These are phyloP conservation scores for Centruroides sculpturatus DNA, from an alignment of 1,140 invertebrate species.

Conservation along the genomic window DNA sequence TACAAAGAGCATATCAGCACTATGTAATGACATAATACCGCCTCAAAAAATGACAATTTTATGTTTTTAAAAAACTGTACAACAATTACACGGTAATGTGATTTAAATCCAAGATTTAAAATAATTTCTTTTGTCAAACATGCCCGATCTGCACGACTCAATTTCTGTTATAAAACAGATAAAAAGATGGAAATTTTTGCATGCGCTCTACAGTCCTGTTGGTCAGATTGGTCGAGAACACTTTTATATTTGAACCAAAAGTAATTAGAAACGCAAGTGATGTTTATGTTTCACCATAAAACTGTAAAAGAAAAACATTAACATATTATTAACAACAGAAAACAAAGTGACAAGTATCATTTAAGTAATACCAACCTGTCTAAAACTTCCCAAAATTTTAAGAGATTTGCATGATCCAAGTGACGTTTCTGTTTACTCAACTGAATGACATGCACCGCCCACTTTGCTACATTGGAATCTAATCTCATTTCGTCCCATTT, in stretches of 20 bases:
- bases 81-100: too few relatives aligned
- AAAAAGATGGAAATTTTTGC: too few relatives aligned
- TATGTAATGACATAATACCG: too few relatives aligned
- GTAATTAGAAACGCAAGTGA: constrained; percentile 60
- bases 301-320: constrained; percentile 43
- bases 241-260: not conserved
- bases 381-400: constrained; percentile 92
- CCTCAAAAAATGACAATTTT: too few relatives aligned
- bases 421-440: constrained; percentile 85
- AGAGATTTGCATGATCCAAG: constrained; percentile 85
- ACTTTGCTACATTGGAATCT: constrained; percentile 85
- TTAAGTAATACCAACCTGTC: constrained; percentile 58
- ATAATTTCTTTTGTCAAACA: too few relatives aligned
- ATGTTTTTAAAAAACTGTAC: too few relatives aligned
- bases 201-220: too few relatives aligned
- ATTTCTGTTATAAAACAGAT: too few relatives aligned
- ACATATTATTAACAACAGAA: not conserved
- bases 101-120: too few relatives aligned
- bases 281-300: constrained; percentile 84
- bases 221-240: too few relatives aligned
- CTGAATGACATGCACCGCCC: constrained; percentile 87
- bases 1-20: too few relatives aligned
- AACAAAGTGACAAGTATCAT: not conserved
- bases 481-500: constrained; percentile 92
- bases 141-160: too few relatives aligned